Conservation (phyloP, 2,888 invertebrate species). For the Tinea trinotella region DNA sequence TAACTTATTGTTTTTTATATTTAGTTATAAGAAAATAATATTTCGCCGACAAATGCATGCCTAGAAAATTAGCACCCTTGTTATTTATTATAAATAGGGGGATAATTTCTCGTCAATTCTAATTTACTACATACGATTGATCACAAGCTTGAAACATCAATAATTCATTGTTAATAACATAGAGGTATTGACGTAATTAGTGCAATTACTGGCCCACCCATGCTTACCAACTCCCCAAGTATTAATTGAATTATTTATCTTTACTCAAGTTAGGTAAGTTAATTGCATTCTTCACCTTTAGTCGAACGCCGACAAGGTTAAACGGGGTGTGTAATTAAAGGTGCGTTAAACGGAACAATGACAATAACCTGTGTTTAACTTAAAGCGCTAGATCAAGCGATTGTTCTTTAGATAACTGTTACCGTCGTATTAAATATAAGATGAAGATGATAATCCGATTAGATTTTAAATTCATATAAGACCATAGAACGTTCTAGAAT, state of each 20-base stretch:
- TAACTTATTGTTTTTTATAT: no score
- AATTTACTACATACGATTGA: slow-evolving; percentile 45
- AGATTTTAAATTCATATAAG: no score
- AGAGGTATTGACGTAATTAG: slow-evolving; percentile 64
- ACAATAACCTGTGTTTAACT: slow-evolving; percentile 38
- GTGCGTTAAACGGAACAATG: slow-evolving; percentile 42
- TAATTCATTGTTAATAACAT: slow-evolving; percentile 64
- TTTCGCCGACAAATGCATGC: no score
- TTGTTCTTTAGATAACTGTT: background rate
- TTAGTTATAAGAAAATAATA: no score
- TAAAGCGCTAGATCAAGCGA: background rate
- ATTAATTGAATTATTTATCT: slow-evolving; percentile 60
- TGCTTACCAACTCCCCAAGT: slow-evolving; percentile 31
- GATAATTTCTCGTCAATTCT: slow-evolving; percentile 31
- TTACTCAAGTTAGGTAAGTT: slow-evolving; percentile 39
- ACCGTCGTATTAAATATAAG: no score
- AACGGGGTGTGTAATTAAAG: slow-evolving; percentile 45
- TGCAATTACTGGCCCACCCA: slow-evolving; percentile 66
- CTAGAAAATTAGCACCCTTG: no score
- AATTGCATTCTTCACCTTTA: slow-evolving; percentile 50
- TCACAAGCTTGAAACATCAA: slow-evolving; percentile 38
- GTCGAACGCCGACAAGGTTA: slow-evolving; percentile 33
- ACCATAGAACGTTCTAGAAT: no score
- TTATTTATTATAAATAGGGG: background rate
- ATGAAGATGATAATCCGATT: no score